Evolutionary conservation across 2,797 vertebrate genomes (phyloP).

Genomic region (Threskiornis aethiopicus): DNA sequence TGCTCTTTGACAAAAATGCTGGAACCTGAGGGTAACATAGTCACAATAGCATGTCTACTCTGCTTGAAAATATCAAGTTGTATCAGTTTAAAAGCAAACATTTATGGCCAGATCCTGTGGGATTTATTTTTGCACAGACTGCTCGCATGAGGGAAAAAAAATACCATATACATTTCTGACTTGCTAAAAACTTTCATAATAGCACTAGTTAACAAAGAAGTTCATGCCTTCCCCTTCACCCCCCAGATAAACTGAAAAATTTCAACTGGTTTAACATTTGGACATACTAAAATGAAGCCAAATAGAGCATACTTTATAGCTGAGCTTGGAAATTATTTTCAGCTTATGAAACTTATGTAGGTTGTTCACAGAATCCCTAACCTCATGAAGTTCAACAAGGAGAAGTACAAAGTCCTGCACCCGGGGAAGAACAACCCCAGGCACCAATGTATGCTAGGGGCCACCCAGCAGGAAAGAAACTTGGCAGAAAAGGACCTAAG

Average conservation of each 20-base stretch:
- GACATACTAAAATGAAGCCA: neutral
- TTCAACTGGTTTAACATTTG: neutral
- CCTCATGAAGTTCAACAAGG: neutral
- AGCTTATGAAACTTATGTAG: neutral
- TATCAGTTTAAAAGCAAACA: neutral
- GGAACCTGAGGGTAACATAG: neutral
- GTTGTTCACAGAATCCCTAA: neutral
- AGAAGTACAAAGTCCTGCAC: neutral
- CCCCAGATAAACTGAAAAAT: neutral
- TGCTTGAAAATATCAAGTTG: neutral
- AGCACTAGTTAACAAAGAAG: neutral
- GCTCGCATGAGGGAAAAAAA: neutral
- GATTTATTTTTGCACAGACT: neutral
- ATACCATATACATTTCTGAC: neutral
- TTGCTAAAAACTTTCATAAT: neutral
- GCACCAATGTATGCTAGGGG: rapidly evolving
- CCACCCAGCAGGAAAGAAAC: neutral
- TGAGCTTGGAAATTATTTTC: neutral
- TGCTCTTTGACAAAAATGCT: neutral
- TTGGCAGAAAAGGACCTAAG: neutral
- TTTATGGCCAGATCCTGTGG: neutral
- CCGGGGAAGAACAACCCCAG: neutral
- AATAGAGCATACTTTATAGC: neutral
- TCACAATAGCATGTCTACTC: neutral
- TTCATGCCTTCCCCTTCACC: neutral